Percentiles rank a stretch among this genome's conserved stretches.
Evolutionary conservation across 2,888 invertebrate species (phyloP).

Genomic region (Dicycla oo): DNA sequence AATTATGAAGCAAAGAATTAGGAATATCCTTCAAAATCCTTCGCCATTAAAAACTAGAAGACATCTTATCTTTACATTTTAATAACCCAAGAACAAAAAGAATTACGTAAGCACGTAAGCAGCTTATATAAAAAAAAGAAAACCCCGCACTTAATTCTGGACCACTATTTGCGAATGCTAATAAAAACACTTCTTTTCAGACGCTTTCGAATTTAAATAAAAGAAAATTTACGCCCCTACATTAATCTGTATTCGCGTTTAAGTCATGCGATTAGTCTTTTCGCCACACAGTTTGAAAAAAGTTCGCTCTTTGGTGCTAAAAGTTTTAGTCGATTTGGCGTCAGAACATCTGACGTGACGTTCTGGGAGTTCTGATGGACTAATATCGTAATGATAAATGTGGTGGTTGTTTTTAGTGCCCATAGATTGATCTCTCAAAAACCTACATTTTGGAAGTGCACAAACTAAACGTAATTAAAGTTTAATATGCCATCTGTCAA

Average conservation of each 20-base stretch:
- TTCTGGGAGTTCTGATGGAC: background rate
- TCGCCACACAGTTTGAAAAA: constrained; percentile 58
- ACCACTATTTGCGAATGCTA: constrained; percentile 57
- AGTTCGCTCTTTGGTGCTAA: background rate
- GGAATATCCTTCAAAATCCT: background rate
- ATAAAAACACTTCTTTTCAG: constrained; percentile 58
- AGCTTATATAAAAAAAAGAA: constrained; percentile 32
- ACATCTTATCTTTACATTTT: constrained; percentile 17
- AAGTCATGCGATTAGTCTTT: constrained; percentile 72
- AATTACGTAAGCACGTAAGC: constrained; percentile 35
- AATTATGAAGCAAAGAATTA: background rate
- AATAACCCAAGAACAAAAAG: constrained; percentile 18
- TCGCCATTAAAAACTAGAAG: constrained; percentile 6
- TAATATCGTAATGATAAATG: background rate
- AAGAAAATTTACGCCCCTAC: constrained; percentile 59
- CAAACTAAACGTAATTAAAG: too few relatives aligned
- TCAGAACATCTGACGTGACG: too few relatives aligned
- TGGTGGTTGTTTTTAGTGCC: background rate
- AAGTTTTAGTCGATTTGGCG: constrained; percentile 19
- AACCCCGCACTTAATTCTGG: constrained; percentile 34
- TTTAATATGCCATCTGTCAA: background rate
- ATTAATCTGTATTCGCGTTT: constrained; percentile 70
- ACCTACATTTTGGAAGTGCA: too few relatives aligned
- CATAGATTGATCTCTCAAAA: background rate
- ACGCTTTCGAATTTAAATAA: constrained; percentile 63